Evolutionary conservation across 2,888 invertebrate genomes (phyloP).

Genomic region (Lumbricus terrestris): DNA sequence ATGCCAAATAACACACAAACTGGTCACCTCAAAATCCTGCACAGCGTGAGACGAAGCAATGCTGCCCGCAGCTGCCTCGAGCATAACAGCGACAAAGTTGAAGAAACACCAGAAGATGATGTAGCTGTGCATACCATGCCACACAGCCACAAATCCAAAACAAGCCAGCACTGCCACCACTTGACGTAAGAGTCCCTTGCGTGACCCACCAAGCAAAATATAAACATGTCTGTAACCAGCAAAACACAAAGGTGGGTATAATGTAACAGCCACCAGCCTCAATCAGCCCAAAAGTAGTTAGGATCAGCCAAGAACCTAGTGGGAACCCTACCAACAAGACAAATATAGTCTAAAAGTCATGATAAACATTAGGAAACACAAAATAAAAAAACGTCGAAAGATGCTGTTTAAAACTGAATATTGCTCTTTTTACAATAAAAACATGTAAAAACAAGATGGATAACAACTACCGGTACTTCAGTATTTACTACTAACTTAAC

Average conservation of each 20-base stretch:
- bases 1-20: neutral
- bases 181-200: constrained; percentile 55
- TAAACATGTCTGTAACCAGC: constrained; percentile 76
- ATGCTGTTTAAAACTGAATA: neutral
- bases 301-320: too few species aligned
- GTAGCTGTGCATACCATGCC: constrained; percentile 81
- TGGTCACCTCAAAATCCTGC: neutral
- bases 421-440: neutral
- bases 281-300: neutral
- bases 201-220: constrained; percentile 66
- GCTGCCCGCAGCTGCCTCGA: constrained; percentile 27
- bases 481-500: neutral
- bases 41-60: neutral
- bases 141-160: constrained; percentile 81
- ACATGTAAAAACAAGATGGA: neutral
- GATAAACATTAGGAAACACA: neutral
- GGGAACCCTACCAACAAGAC: neutral
- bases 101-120: constrained; percentile 82
- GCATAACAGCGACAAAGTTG: constrained; percentile 72
- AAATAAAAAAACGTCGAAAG: neutral
- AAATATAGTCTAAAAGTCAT: neutral
- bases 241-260: neutral
- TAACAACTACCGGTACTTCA: neutral
- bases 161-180: constrained; percentile 73
- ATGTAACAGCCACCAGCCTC: neutral